These are phyloP conservation scores for Bufotes viridis DNA, from an alignment of 2,797 vertebrate genomes.

Conservation along the genomic window DNA sequence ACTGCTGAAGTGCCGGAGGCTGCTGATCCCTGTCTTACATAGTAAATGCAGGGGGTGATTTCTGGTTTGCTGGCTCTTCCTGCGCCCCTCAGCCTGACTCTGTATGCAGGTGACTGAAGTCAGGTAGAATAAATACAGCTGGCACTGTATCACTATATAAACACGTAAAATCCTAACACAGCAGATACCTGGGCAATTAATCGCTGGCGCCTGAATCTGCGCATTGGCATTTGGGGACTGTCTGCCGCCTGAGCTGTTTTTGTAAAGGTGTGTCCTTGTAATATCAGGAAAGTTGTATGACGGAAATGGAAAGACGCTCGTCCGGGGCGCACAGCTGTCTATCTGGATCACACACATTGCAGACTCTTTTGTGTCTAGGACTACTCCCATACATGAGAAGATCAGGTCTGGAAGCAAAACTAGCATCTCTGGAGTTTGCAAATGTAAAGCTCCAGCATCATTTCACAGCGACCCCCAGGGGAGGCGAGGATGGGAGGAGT, in stretches of 20 bases:
- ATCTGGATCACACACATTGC: not conserved
- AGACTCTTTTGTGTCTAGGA: not conserved
- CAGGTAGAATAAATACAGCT: slow-evolving; percentile 13
- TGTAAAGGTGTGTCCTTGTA: slow-evolving; percentile 26
- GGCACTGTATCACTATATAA: not conserved
- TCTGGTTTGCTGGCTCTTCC: not conserved
- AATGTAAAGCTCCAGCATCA: not conserved
- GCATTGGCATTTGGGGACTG: not conserved
- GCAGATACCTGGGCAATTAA: not conserved
- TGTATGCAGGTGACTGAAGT: not conserved
- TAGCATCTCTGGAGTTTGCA: not conserved
- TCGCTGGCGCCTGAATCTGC: not conserved
- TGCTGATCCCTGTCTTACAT: too few species aligned
- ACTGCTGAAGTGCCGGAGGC: too few species aligned
- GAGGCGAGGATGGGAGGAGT: too few species aligned
- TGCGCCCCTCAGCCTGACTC: not conserved
- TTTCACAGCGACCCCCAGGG: not conserved
- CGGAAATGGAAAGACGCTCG: not conserved
- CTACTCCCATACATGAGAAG: not conserved
- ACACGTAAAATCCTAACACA: not conserved
- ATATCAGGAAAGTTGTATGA: slow-evolving; percentile 25
- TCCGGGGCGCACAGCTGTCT: not conserved
- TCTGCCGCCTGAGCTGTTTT: not conserved
- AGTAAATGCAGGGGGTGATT: not conserved
- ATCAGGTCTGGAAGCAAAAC: not conserved